Evolutionary conservation across 2,797 vertebrate genomes (phyloP).

Genomic region (Esox masquinongy): DNA sequence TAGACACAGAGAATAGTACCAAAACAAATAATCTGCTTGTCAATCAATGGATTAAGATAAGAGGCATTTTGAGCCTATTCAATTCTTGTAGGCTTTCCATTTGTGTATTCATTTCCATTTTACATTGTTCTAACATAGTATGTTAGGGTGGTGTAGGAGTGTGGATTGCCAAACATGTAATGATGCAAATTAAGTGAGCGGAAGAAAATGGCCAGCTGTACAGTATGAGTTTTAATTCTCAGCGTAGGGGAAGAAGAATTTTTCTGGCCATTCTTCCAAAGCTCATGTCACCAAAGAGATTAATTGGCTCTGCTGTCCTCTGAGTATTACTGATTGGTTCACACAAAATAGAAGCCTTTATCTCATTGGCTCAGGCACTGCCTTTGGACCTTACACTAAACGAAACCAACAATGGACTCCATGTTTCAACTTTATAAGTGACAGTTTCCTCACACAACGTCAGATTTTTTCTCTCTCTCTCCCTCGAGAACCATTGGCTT

Average conservation of each 20-base stretch:
- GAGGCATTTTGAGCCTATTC: neutral
- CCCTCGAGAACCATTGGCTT: conserved; percentile 48
- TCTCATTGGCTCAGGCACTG: conserved; percentile 76
- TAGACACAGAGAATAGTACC: conserved; percentile 32
- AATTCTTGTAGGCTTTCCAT: neutral
- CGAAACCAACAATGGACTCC: conserved; percentile 69
- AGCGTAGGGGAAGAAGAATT: conserved; percentile 31
- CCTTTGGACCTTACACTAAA: conserved; percentile 64
- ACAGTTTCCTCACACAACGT: conserved; percentile 39
- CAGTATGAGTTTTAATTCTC: conserved; percentile 32
- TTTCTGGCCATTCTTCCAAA: conserved; percentile 48
- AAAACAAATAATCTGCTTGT: neutral
- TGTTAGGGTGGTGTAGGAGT: conserved; percentile 16
- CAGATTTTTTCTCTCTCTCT: conserved; percentile 24
- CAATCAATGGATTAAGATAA: conserved; percentile 3
- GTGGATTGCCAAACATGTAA: conserved; percentile 13
- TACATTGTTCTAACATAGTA: conserved; percentile 3
- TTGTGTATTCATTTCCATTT: conserved; percentile 8
- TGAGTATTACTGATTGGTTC: conserved; percentile 69
- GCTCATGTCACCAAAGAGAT: conserved; percentile 66
- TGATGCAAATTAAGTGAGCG: neutral
- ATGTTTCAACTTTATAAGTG: conserved; percentile 65
- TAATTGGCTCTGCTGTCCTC: conserved; percentile 69
- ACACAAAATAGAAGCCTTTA: conserved; percentile 69
- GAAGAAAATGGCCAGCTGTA: conserved; percentile 2